Conservation (phyloP, 2,888 invertebrate species). For the Platycnemis pennipes region DNA sequence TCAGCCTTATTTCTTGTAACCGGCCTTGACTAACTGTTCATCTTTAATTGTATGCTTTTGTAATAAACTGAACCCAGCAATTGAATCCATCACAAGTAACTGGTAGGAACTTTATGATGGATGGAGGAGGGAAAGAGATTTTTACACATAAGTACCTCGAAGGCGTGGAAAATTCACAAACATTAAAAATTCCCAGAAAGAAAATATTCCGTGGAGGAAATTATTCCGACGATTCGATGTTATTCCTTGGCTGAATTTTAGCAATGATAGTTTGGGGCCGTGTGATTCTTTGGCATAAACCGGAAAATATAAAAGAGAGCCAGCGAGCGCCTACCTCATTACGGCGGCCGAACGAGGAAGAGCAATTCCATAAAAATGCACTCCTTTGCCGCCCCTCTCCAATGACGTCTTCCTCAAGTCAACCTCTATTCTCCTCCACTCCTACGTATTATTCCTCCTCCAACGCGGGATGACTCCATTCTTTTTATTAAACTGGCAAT, state of each 20-base stretch:
- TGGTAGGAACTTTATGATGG: too few species aligned
- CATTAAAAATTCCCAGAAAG: too few species aligned
- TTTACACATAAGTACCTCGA: too few species aligned
- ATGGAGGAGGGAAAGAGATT: too few species aligned
- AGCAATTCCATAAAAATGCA: not conserved
- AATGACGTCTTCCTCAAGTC: not conserved
- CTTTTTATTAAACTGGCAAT: conserved; percentile 34
- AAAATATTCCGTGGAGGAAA: too few species aligned
- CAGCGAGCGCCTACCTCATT: not conserved
- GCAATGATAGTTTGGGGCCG: not conserved
- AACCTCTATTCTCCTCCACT: not conserved
- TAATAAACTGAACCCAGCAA: too few species aligned
- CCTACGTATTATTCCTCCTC: not conserved
- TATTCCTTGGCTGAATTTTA: not conserved
- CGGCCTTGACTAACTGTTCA: too few species aligned
- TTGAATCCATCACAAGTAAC: too few species aligned
- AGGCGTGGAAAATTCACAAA: too few species aligned
- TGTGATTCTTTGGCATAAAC: not conserved
- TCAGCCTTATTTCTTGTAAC: too few species aligned
- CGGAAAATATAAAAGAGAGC: not conserved
- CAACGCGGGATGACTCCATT: not conserved
- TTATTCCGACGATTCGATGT: not conserved
- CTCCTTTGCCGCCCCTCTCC: not conserved
- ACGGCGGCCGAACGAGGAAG: not conserved
- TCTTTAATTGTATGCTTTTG: too few species aligned